Conservation (phyloP, 2,888 invertebrate genomes). For the Ceraclea dissimilis region DNA sequence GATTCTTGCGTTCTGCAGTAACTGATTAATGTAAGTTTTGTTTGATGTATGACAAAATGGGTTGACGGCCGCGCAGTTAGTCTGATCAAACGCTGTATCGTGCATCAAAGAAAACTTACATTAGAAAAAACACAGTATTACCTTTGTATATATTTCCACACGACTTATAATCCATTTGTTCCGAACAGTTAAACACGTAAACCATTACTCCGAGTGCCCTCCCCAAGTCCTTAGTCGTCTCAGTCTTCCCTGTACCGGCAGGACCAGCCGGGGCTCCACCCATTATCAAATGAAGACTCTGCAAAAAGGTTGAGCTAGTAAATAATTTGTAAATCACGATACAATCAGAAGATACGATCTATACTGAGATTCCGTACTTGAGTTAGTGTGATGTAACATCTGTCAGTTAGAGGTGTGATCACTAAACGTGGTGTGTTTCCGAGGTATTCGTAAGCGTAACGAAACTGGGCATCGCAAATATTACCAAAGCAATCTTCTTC, state of each 20-base stretch:
- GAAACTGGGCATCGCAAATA: slow-evolving; percentile 91
- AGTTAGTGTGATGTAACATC: slow-evolving; percentile 92
- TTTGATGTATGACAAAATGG: too few species aligned
- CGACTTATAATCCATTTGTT: slow-evolving; percentile 95
- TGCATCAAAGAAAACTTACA: too few species aligned
- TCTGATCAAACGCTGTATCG: too few species aligned
- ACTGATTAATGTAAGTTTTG: too few species aligned
- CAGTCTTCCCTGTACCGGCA: slow-evolving; percentile 93
- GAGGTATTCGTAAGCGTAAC: slow-evolving; percentile 88
- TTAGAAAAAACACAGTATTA: too few species aligned
- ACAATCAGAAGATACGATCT: background rate
- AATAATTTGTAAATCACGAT: background rate
- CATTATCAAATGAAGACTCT: slow-evolving; percentile 87
- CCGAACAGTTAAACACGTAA: slow-evolving; percentile 95
- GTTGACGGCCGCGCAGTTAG: too few species aligned
- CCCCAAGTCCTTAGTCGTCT: slow-evolving; percentile 93
- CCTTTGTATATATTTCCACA: slow-evolving; percentile 93
- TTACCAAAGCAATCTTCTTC: slow-evolving; percentile 81
- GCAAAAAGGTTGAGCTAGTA: slow-evolving; percentile 16
- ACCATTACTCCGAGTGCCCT: slow-evolving; percentile 93
- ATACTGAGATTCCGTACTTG: slow-evolving; percentile 45
- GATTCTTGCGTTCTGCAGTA: background rate
- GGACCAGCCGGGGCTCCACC: slow-evolving; percentile 97
- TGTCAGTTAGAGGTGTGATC: slow-evolving; percentile 89
- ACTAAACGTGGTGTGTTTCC: slow-evolving; percentile 91